These are phyloP conservation scores for Sitta carolinensis DNA, from an alignment of 2,797 vertebrate species.

Conservation along the genomic window DNA sequence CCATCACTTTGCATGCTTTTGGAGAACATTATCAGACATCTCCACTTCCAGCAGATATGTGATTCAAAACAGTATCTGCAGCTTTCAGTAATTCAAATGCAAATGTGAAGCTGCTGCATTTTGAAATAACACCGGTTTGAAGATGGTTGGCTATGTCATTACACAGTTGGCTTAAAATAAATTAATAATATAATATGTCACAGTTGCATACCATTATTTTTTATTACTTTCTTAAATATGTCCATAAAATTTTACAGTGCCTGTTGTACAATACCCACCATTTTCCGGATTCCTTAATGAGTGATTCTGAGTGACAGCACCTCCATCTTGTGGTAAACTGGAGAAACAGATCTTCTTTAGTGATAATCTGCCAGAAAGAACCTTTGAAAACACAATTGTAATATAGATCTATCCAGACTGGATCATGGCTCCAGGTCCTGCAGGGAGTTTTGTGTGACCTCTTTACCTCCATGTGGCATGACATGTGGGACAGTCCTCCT, in stretches of 20 bases:
- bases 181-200: neutral
- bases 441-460: neutral
- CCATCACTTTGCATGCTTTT: neutral
- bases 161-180: neutral
- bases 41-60: neutral
- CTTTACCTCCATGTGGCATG: neutral
- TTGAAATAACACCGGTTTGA: neutral
- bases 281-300: neutral
- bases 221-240: neutral
- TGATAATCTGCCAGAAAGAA: neutral
- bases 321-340: constrained; percentile 59
- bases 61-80: neutral
- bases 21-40: neutral
- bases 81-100: neutral
- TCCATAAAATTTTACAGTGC: neutral
- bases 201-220: neutral
- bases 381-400: neutral
- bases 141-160: neutral
- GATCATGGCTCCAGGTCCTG: neutral
- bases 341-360: constrained; percentile 19
- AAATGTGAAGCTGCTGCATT: neutral
- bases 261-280: neutral
- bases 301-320: constrained; percentile 46
- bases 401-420: neutral
- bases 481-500: neutral